A percentile compares a stretch with the other conserved stretches of the same genome.
Evolutionary conservation across 2,113 vertebrate species (phyloP).

Genomic region (Balaenoptera acutorostrata): DNA sequence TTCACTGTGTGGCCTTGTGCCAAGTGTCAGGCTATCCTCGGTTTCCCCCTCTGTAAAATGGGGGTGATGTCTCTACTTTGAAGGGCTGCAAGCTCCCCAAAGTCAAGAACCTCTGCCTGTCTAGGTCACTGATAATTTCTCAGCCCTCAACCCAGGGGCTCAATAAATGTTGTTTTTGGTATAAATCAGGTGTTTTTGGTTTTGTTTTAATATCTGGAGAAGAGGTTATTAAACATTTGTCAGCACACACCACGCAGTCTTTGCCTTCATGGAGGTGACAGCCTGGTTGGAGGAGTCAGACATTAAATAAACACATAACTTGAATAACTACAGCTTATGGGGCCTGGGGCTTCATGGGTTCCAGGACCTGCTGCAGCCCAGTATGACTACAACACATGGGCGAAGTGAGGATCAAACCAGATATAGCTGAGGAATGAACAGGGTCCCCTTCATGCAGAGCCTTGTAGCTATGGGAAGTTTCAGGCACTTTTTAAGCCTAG

Average conservation of each 20-base stretch:
- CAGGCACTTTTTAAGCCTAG: not conserved
- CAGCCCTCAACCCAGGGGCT: not conserved
- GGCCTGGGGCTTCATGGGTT: not conserved
- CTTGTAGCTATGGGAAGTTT: not conserved
- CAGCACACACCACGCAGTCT: not conserved
- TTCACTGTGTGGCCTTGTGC: not conserved
- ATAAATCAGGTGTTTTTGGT: not conserved
- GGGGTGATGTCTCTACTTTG: no score
- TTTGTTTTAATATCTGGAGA: not conserved
- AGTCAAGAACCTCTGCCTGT: not conserved
- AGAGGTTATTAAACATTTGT: not conserved
- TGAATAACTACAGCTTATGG: not conserved
- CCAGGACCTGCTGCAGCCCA: not conserved
- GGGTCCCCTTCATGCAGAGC: rapidly evolving
- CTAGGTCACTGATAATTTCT: not conserved
- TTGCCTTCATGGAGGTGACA: not conserved
- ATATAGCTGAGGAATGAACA: not conserved
- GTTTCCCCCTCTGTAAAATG: not conserved
- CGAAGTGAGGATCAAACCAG: rapidly evolving
- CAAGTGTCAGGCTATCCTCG: not conserved
- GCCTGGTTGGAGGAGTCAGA: not conserved
- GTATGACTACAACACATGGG: rapidly evolving
- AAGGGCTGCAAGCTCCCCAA: not conserved
- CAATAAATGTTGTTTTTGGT: not conserved
- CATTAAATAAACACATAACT: not conserved